Conservation (phyloP, 1,140 invertebrate species). For the Tyrophagus putrescentiae region DNA sequence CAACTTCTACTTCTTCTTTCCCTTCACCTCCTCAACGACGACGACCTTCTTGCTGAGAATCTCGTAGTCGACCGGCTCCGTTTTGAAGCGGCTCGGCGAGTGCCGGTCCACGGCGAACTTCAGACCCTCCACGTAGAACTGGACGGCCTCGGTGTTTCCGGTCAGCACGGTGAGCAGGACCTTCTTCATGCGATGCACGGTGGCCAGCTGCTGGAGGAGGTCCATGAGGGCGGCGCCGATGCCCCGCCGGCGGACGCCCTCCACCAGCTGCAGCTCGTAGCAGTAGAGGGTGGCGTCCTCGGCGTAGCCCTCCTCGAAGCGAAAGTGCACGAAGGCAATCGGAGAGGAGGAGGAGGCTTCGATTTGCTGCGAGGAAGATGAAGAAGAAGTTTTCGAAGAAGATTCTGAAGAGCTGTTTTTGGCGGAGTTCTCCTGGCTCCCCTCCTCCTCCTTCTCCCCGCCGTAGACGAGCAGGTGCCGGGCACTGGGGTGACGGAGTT, state of each 20-base stretch:
- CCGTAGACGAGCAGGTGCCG: constrained; percentile 26
- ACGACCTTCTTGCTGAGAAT: constrained; percentile 20
- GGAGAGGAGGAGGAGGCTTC: too few relatives aligned
- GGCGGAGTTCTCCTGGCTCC: not conserved
- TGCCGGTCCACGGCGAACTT: constrained; percentile 24
- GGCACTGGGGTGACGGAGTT: constrained; percentile 26
- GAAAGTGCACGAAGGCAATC: constrained; percentile 28
- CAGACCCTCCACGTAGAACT: constrained; percentile 33
- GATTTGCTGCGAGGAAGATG: too few relatives aligned
- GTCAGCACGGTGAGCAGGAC: constrained; percentile 38
- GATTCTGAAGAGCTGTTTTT: too few relatives aligned
- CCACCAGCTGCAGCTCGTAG: constrained; percentile 28
- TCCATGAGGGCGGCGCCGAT: constrained; percentile 26
- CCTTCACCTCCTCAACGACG: not conserved
- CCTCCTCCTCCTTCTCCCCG: not conserved
- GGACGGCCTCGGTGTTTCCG: constrained; percentile 32
- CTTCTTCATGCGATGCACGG: constrained; percentile 36
- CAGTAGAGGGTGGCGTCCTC: constrained; percentile 25
- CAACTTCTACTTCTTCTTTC: not conserved
- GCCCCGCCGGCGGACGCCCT: constrained; percentile 24
- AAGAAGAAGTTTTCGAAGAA: too few relatives aligned
- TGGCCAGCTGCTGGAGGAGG: constrained; percentile 22
- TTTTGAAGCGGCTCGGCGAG: constrained; percentile 20
- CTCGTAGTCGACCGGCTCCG: constrained; percentile 23
- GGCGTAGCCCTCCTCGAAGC: constrained; percentile 27